phyloP scores from a whole-genome alignment of 2,113 vertebrate genomes.

The Prionailurus viverrinus region DNA sequence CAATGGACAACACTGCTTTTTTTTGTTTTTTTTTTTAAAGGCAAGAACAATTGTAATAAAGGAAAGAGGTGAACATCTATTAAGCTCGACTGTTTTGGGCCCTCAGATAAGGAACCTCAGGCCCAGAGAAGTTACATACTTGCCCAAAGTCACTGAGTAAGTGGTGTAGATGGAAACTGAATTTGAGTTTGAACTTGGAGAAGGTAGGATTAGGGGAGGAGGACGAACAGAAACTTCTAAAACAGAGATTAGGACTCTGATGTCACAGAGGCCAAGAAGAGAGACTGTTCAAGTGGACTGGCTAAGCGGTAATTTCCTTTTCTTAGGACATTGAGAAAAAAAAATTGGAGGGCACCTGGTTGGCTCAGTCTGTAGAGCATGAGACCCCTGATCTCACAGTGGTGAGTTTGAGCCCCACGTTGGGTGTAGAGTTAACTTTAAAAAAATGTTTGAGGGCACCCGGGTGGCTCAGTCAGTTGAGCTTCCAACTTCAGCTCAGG shows the following conservation, averaged over 20 bases:
- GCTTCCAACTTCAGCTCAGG: too few relatives aligned
- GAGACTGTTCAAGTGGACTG: neutral
- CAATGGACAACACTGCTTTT: neutral
- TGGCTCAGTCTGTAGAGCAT: neutral
- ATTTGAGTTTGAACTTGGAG: neutral
- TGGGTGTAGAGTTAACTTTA: too few relatives aligned
- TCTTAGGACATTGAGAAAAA: neutral
- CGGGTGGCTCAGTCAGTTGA: too few relatives aligned
- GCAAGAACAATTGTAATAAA: neutral
- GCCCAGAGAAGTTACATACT: neutral
- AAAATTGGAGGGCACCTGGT: neutral
- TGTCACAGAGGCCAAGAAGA: neutral
- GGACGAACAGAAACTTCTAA: neutral
- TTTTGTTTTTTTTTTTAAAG: neutral
- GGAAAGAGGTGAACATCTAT: neutral
- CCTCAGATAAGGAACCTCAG: neutral
- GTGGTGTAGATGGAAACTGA: neutral
- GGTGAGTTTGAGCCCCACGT: too few relatives aligned
- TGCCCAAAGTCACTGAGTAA: neutral
- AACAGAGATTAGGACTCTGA: neutral
- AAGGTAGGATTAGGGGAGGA: neutral
- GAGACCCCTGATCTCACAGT: too few relatives aligned
- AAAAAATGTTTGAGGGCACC: too few relatives aligned
- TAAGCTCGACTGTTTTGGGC: neutral
- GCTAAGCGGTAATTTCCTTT: neutral